Conservation (phyloP, 2,888 invertebrate genomes). For the Melolontha melolontha region DNA sequence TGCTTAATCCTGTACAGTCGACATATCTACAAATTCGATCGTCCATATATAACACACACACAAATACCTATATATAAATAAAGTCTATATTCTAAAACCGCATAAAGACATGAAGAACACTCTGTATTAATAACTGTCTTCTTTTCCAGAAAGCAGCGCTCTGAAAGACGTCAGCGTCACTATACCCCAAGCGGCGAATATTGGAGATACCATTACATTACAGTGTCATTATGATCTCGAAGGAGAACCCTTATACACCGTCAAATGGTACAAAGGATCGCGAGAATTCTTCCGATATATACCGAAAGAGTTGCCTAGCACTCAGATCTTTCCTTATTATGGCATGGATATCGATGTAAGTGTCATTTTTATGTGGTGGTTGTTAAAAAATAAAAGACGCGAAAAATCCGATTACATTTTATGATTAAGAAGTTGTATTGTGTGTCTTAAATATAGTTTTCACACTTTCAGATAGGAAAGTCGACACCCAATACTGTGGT, state of each 20-base stretch:
- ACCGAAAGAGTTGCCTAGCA: slow-evolving; percentile 82
- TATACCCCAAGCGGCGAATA: slow-evolving; percentile 78
- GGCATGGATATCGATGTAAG: slow-evolving; percentile 81
- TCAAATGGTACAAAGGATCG: slow-evolving; percentile 84
- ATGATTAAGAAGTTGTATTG: no score
- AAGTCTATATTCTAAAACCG: no score
- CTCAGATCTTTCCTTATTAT: slow-evolving; percentile 77
- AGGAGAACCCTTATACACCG: slow-evolving; percentile 80
- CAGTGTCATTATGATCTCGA: slow-evolving; percentile 82
- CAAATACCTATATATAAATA: no score
- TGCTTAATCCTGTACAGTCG: no score
- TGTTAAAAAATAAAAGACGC: neutral
- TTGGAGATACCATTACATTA: slow-evolving; percentile 79
- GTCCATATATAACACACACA: no score
- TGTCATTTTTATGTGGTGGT: slow-evolving; percentile 51
- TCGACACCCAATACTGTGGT: slow-evolving; percentile 76
- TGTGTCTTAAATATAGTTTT: slow-evolving; percentile 2
- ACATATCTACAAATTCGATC: no score
- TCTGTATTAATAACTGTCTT: slow-evolving; percentile 35
- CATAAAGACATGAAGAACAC: neutral
- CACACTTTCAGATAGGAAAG: slow-evolving; percentile 69
- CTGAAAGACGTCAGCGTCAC: slow-evolving; percentile 78
- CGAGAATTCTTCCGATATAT: slow-evolving; percentile 85
- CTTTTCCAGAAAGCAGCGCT: slow-evolving; percentile 69
- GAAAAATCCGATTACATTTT: neutral